Conservation (phyloP, 2,797 vertebrate species). For the Rhadinocentrus ornatus region DNA sequence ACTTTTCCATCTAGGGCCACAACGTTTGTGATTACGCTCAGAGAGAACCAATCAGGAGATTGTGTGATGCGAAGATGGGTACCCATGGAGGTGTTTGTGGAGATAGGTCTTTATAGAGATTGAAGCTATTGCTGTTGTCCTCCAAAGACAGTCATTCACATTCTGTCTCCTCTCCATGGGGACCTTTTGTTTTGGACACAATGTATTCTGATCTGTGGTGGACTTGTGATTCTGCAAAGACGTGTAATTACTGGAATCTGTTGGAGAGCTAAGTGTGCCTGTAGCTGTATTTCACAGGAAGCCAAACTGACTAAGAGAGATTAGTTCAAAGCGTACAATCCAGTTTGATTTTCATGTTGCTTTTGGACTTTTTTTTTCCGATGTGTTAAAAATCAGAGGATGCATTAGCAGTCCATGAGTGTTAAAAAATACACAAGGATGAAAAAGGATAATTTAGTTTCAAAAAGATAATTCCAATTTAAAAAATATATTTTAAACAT, state of each 20-base stretch:
- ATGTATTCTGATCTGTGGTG: slow-evolving; percentile 54
- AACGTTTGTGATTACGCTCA: slow-evolving; percentile 48
- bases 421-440: neutral
- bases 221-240: slow-evolving; percentile 56
- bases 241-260: slow-evolving; percentile 59
- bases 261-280: slow-evolving; percentile 14
- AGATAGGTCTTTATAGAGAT: slow-evolving; percentile 59
- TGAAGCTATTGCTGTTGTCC: slow-evolving; percentile 50
- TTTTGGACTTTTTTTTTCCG: slow-evolving; percentile 10
- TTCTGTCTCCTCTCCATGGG: slow-evolving; percentile 46
- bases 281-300: slow-evolving; percentile 4
- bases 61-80: slow-evolving; percentile 34
- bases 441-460: neutral
- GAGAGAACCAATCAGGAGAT: slow-evolving; percentile 53
- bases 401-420: neutral
- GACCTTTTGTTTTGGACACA: slow-evolving; percentile 62
- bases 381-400: neutral
- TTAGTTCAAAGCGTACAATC: slow-evolving; percentile 27
- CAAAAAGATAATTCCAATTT: neutral
- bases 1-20: slow-evolving; percentile 41
- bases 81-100: slow-evolving; percentile 58
- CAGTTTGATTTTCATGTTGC: slow-evolving; percentile 27
- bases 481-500: neutral
- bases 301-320: slow-evolving; percentile 21
- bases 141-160: slow-evolving; percentile 44